Evolutionary conservation across 2,888 invertebrate species (phyloP), one percentile per base, ranked within the genome.

Genomic region (Acleris cristana): DNA sequence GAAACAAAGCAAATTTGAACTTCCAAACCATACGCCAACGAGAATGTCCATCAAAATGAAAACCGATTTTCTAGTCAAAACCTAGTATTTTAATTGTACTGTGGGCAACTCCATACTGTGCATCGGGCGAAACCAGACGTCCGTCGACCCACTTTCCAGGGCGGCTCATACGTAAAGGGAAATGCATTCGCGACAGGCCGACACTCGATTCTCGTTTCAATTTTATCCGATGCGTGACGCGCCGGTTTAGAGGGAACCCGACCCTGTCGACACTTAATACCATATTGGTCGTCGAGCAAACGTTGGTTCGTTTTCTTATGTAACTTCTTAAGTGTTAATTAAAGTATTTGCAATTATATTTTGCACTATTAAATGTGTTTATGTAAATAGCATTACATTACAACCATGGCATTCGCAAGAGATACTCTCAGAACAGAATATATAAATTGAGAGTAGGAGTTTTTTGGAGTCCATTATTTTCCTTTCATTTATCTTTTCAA

Each of bases 61-160:
- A 18, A 34, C 12, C 56, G 14, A 12, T 45, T 59, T 30, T 54
- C 19, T 65, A 60, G 40, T 16, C 30, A 10, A 48, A 30, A 44
- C 48, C 48, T 34, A 34, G 26, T 40, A 40, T 60, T 40, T 40
- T 18, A 69, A 21, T 58, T 34, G 55, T 61, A 70, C 64, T 67
- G 45, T 34, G 51, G 40, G 52, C 59, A 57, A 58, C 53, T 56
- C 56, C 44, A 65, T 59, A 65, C 63, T 66, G 69, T 64, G 75
- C 73, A 72, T 75, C 75, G 71, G 79, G 79, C 78, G 79, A 82
- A 86, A 87, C 84, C 82, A 86, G 84, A 87, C 85, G 76, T 53
- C 67, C 64, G 30, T 78, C 80, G 87, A 86, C 88, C 88, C 79
- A 89, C 88, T 89, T 90, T 89, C 87, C 79, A 85, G 82, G 79